Conservation (phyloP, 64 coral and sea anemone genomes). For the Dendronephthya gigantea region DNA sequence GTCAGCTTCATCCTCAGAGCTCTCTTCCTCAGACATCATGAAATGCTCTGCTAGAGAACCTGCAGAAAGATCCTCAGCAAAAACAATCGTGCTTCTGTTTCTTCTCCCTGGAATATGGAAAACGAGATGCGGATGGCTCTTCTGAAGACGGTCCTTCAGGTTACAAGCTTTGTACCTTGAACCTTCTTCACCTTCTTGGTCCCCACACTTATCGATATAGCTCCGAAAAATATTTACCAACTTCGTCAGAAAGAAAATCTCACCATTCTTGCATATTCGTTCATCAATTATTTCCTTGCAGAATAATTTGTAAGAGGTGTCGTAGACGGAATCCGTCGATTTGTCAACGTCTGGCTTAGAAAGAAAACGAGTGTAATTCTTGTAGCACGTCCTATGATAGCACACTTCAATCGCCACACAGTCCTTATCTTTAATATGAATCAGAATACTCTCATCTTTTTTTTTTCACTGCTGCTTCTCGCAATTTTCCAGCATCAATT, state of each 20-base stretch:
- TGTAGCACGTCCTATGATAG: conserved; percentile 4
- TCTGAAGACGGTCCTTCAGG: conserved; percentile 7
- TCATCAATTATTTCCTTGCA: background rate
- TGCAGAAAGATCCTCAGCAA: conserved; percentile 5
- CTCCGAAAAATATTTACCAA: conserved; percentile 7
- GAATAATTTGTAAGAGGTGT: background rate
- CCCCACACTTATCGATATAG: background rate
- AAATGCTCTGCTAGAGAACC: conserved; percentile 6
- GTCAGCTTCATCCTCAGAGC: background rate
- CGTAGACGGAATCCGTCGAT: background rate
- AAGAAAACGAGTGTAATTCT: background rate
- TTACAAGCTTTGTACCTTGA: background rate
- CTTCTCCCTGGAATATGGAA: background rate
- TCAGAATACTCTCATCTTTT: background rate
- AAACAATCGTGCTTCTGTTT: conserved; percentile 12
- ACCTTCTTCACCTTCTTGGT: background rate
- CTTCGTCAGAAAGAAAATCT: background rate
- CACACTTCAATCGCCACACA: background rate
- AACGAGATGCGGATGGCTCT: conserved; percentile 7
- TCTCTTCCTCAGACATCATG: background rate
- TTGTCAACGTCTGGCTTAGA: background rate
- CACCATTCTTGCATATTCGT: background rate
- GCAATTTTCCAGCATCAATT: no score
- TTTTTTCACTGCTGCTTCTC: no score
- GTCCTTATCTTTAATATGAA: background rate